These are phyloP conservation scores for Scleropages formosus DNA, from an alignment of 2,797 vertebrate genomes.

Conservation along the genomic window DNA sequence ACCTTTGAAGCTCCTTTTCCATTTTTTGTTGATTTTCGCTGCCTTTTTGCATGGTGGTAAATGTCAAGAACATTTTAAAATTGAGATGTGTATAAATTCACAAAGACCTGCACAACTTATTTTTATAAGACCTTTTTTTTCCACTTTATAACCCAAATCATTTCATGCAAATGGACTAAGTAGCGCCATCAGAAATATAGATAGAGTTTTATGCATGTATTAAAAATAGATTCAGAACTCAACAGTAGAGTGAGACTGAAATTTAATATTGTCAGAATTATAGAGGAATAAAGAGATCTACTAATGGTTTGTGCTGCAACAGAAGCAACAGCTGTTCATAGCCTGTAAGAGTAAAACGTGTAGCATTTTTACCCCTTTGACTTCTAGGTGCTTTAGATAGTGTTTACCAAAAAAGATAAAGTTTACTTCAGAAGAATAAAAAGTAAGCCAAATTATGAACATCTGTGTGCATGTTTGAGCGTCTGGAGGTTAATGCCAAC, in stretches of 20 bases:
- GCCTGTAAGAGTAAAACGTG: not conserved
- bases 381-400: not conserved
- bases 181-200: conserved; percentile 37
- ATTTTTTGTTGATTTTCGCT: not conserved
- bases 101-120: conserved; percentile 32
- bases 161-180: conserved; percentile 37
- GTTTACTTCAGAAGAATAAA: not conserved
- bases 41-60: not conserved
- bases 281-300: no score
- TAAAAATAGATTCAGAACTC: conserved; percentile 38
- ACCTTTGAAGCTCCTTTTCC: not conserved
- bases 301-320: no score
- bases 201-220: conserved; percentile 36
- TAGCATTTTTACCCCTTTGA: not conserved
- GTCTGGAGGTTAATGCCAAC: not conserved
- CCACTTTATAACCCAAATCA: conserved; percentile 50
- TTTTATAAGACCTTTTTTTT: conserved; percentile 33
- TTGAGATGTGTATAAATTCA: conserved; percentile 8
- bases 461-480: not conserved
- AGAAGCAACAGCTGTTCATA: not conserved
- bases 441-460: not conserved
- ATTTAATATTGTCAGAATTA: no score
- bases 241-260: not conserved
- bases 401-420: not conserved
- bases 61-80: conserved; percentile 4